Percentiles rank a stretch among this genome's conserved stretches.
Evolutionary conservation across 2,888 invertebrate genomes (phyloP).

Genomic region (Dyspetes luteomarginatus): DNA sequence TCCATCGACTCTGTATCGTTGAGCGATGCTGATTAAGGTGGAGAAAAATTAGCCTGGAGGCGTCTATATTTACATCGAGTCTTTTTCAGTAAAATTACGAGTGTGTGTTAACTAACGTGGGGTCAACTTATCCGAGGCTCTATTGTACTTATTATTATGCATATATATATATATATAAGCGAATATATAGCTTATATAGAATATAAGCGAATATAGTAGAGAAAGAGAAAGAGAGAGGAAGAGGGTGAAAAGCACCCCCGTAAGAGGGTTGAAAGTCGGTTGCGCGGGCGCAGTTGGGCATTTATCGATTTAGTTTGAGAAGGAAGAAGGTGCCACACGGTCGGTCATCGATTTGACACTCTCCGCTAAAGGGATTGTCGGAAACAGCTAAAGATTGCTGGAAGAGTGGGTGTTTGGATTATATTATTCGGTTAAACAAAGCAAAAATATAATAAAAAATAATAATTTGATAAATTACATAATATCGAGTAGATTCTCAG

Average conservation of each 20-base stretch:
- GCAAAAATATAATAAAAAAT: not conserved
- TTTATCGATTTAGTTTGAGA: slow-evolving; percentile 78
- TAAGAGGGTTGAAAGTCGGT: slow-evolving; percentile 58
- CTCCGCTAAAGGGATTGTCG: slow-evolving; percentile 75
- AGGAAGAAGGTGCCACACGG: slow-evolving; percentile 76
- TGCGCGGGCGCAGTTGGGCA: slow-evolving; percentile 74
- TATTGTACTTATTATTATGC: no score
- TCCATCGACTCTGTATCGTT: no score
- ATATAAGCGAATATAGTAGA: not conserved
- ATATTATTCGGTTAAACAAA: slow-evolving; percentile 28
- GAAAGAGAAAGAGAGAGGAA: not conserved
- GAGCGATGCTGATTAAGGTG: no score
- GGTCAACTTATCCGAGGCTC: no score
- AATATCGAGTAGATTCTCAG: not conserved
- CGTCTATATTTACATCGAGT: no score
- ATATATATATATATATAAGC: not conserved
- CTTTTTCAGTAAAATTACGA: no score
- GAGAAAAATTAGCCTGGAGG: no score
- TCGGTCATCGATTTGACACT: slow-evolving; percentile 79
- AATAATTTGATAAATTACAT: not conserved
- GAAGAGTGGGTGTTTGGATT: slow-evolving; percentile 51
- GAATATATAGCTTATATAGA: no score
- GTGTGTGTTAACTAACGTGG: no score
- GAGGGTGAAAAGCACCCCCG: slow-evolving; percentile 52
- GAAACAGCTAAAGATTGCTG: slow-evolving; percentile 65